A percentile compares a stretch with the other conserved stretches of the same genome.
Evolutionary conservation across 1,140 invertebrate species (phyloP).

Genomic region (Aphidius ervi): DNA sequence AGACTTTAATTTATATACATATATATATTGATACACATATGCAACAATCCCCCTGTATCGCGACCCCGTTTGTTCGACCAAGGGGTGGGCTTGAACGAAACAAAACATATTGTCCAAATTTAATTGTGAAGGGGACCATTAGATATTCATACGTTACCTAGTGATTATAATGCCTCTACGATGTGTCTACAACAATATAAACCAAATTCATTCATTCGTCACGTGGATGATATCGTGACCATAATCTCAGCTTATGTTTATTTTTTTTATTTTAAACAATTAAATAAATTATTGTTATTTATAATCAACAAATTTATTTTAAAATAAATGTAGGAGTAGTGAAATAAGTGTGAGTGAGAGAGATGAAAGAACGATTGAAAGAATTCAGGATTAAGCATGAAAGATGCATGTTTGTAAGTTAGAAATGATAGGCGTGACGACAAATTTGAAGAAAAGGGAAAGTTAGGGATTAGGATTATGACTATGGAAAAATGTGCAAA

Average conservation of each 20-base stretch:
- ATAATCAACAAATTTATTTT: too few relatives aligned
- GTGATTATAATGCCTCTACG: not conserved
- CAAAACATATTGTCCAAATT: slow-evolving; percentile 53
- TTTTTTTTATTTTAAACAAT: not conserved
- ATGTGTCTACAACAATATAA: slow-evolving; percentile 11
- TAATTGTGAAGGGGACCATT: slow-evolving; percentile 49
- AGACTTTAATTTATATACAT: not conserved
- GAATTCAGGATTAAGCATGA: too few relatives aligned
- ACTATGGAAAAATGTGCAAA: too few relatives aligned
- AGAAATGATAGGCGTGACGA: too few relatives aligned
- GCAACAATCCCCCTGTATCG: slow-evolving; percentile 3
- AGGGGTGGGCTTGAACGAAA: slow-evolving; percentile 44
- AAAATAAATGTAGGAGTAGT: too few relatives aligned
- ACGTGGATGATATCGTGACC: not conserved
- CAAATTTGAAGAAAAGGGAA: too few relatives aligned
- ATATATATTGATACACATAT: slow-evolving; percentile 12
- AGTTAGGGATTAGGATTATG: too few relatives aligned
- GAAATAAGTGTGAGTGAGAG: too few relatives aligned
- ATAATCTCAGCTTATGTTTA: slow-evolving; percentile 4
- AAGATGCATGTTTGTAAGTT: too few relatives aligned
- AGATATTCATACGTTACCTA: slow-evolving; percentile 49
- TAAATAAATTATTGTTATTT: too few relatives aligned
- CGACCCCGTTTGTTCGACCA: slow-evolving; percentile 15
- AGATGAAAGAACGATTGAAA: too few relatives aligned
- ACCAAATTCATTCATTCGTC: slow-evolving; percentile 8